Base-by-base conservation (phyloP, 2,113 vertebrate genomes). In the Tachycineta bicolor region DNA sequence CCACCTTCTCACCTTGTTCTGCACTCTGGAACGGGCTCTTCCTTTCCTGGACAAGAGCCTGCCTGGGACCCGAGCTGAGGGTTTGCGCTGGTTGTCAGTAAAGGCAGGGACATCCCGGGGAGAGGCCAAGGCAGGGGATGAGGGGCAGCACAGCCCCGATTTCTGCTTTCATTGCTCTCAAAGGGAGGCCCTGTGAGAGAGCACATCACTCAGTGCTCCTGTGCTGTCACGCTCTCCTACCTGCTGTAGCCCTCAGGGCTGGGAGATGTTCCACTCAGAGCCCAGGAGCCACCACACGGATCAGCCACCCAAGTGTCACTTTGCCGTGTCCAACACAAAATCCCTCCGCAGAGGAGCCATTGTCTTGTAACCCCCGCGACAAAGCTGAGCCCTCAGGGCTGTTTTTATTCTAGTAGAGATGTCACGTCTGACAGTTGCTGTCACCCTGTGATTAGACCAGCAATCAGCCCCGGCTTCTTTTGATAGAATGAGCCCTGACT, bases 381-480 rank as follows among this genome's bases (percentile, higher is more conserved):
- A 92, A 89, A 93, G 58, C 5, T 41, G 74, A 80, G 47, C 87
- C 69, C 47, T 73, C 21, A 56, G 62, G 74, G 58, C 84, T 86
- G 91, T 89, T 96, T 94, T 97, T 83, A 93, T 97, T 96, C 94
- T 71, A 87, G 93, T 80, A 93, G 88, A 94, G 81, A 97, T 96
- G 96, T 97, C 89, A 94, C 0, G 19, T 94, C 90, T 97, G 97
- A 97, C 91, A 94, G 93, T 83, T 93, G 50, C 94, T 25, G 17
- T 97, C 96, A 96, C 94, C 97, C 90, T 44, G 10, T 98, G 97
- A 98, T 98, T 97, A 98, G 95, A 97, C 91, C 95, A 43, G 90
- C 95, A 97, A 96, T 98, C 97, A 98, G 93, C 64, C 77, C 84
- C 73, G 83, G 93, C 90, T 95, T 95, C 97, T 96, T 97, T 94